phyloP scores from a whole-genome alignment of 2,888 invertebrate species.

The Leucophenga maculata region DNA sequence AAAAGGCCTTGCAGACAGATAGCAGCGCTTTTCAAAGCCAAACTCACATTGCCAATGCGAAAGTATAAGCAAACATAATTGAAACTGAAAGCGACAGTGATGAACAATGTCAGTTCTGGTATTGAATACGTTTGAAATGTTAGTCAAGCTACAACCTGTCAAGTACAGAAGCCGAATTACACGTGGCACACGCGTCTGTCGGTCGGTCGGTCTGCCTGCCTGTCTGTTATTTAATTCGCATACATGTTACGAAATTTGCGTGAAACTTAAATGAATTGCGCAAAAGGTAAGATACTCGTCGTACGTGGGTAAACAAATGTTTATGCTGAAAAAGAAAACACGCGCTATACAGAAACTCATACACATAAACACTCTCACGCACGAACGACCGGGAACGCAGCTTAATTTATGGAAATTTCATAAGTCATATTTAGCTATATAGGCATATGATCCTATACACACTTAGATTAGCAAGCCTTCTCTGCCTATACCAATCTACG shows the following conservation, averaged over 20 bases:
- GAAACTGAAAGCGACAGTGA: background rate
- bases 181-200: background rate
- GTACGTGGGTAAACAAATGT: background rate
- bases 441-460: background rate
- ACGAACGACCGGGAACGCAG: constrained; percentile 51
- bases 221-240: background rate
- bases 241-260: background rate
- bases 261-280: constrained; percentile 2
- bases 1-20: background rate
- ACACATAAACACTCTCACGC: constrained; percentile 20
- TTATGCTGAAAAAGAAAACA: background rate
- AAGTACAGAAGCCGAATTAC: background rate
- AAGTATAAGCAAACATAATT: background rate
- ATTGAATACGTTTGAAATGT: background rate
- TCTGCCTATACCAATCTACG: background rate
- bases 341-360: background rate
- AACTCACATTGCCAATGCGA: background rate
- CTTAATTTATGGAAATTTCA: constrained; percentile 62
- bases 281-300: background rate
- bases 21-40: background rate
- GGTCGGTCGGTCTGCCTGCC: background rate
- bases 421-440: constrained; percentile 29
- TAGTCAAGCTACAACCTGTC: too few relatives aligned
- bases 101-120: constrained; percentile 2
- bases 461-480: too few relatives aligned